Conservation (phyloP, 2,888 invertebrate genomes). For the Oligia latruncula region DNA sequence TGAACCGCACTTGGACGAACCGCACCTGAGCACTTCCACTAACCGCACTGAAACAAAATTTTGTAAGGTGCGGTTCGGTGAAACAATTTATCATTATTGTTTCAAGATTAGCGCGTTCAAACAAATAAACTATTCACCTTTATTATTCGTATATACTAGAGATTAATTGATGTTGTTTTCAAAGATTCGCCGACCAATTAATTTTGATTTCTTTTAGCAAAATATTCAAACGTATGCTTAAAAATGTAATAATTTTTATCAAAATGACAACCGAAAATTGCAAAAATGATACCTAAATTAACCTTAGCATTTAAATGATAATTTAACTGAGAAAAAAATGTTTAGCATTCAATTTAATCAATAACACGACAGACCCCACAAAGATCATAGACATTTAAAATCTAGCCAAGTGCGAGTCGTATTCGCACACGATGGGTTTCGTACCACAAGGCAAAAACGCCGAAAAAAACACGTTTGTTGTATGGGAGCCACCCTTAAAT, state of each 20-base stretch:
- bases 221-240: constrained; percentile 5
- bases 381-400: background rate
- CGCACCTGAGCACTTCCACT: too few relatives aligned
- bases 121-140: too few relatives aligned
- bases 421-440: too few relatives aligned
- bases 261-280: background rate
- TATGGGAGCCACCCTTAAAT: too few relatives aligned
- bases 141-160: background rate
- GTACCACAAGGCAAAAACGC: too few relatives aligned
- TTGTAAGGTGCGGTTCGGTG: too few relatives aligned
- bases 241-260: background rate
- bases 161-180: background rate
- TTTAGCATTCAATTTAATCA: background rate
- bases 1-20: too few relatives aligned
- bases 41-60: too few relatives aligned
- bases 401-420: too few relatives aligned
- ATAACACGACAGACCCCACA: background rate
- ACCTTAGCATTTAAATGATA: background rate
- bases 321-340: background rate
- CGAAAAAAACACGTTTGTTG: too few relatives aligned
- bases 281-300: background rate
- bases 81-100: too few relatives aligned
- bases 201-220: background rate
- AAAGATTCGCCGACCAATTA: background rate
- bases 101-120: too few relatives aligned